Evolutionary conservation across 2,888 invertebrate genomes (phyloP).

Genomic region (Scaptomyza polygonia): DNA sequence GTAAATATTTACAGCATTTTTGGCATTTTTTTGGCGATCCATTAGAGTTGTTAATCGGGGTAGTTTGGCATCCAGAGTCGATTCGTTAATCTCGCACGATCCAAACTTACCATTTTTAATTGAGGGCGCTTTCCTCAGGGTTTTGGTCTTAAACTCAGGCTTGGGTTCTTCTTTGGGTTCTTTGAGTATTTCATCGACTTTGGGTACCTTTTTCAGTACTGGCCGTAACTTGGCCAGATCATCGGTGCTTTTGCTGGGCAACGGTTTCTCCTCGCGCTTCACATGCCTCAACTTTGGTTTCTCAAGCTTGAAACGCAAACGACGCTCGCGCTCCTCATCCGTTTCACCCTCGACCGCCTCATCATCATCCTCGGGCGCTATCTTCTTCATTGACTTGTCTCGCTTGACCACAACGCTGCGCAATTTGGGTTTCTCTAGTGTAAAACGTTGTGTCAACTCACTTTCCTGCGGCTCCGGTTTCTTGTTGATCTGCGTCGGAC

Average conservation of each 20-base stretch:
- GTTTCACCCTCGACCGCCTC: slow-evolving; percentile 81
- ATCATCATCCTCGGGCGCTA: slow-evolving; percentile 80
- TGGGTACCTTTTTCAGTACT: slow-evolving; percentile 83
- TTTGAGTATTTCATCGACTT: slow-evolving; percentile 82
- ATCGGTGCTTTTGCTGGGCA: slow-evolving; percentile 82
- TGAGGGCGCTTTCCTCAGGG: slow-evolving; percentile 82
- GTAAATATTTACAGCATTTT: slow-evolving; percentile 62
- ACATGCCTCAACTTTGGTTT: slow-evolving; percentile 83
- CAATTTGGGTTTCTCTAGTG: slow-evolving; percentile 83
- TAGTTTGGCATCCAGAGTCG: slow-evolving; percentile 51
- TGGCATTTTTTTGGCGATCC: slow-evolving; percentile 40
- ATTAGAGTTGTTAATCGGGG: slow-evolving; percentile 69
- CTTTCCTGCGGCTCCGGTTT: slow-evolving; percentile 74
- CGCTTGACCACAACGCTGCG: slow-evolving; percentile 82
- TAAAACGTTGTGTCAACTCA: slow-evolving; percentile 83
- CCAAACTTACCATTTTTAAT: slow-evolving; percentile 81
- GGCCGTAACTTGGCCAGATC: slow-evolving; percentile 83
- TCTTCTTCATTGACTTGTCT: slow-evolving; percentile 82
- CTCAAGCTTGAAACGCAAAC: slow-evolving; percentile 82
- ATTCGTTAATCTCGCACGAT: slow-evolving; percentile 18
- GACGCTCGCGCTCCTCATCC: slow-evolving; percentile 82
- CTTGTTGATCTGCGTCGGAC: slow-evolving; percentile 76
- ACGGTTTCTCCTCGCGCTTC: slow-evolving; percentile 83
- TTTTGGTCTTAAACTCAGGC: slow-evolving; percentile 83
- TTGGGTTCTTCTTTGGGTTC: slow-evolving; percentile 81